Evolutionary conservation across 92 coral and sea anemone genomes (phyloP).

Genomic region (Pocillopora meandrina): DNA sequence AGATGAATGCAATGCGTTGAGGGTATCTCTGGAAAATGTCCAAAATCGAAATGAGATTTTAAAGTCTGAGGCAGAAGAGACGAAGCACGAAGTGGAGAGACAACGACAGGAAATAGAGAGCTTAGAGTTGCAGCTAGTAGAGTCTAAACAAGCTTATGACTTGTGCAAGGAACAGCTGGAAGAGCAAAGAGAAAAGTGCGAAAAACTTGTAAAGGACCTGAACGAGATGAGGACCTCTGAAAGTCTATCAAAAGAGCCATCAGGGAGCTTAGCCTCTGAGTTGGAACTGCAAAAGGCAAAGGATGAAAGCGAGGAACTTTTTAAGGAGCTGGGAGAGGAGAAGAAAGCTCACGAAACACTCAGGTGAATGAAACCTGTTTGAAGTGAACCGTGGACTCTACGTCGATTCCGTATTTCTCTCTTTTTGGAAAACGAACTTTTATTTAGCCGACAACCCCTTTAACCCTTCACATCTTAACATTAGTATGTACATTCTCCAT

Average conservation of each 20-base stretch:
- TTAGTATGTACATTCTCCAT: too few relatives aligned
- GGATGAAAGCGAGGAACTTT: slow-evolving; percentile 8
- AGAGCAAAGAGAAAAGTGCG: slow-evolving; percentile 18
- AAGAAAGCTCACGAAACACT: slow-evolving; percentile 40
- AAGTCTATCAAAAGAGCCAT: not conserved
- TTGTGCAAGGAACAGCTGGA: slow-evolving; percentile 15
- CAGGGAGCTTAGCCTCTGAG: not conserved
- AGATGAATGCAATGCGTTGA: slow-evolving; percentile 12
- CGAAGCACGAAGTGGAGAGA: slow-evolving; percentile 1
- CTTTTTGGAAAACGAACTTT: not conserved
- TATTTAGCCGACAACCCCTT: too few relatives aligned
- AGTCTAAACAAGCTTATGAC: slow-evolving; percentile 15
- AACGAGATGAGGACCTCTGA: slow-evolving; percentile 13
- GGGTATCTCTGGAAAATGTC: not conserved
- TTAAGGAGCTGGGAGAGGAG: slow-evolving; percentile 45
- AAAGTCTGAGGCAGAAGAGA: not conserved
- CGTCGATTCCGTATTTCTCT: too few relatives aligned
- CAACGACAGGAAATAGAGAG: not conserved
- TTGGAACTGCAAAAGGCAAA: slow-evolving; percentile 26
- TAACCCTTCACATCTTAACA: too few relatives aligned
- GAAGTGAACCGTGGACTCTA: too few relatives aligned
- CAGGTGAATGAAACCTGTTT: slow-evolving; percentile 10
- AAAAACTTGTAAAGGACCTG: slow-evolving; percentile 40
- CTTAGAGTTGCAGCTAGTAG: slow-evolving; percentile 28
- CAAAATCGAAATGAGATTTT: not conserved